A percentile compares a stretch with the other conserved stretches of the same genome.
phyloP scores from a whole-genome alignment of 2,888 invertebrate species.

The Pinctada fucata region DNA sequence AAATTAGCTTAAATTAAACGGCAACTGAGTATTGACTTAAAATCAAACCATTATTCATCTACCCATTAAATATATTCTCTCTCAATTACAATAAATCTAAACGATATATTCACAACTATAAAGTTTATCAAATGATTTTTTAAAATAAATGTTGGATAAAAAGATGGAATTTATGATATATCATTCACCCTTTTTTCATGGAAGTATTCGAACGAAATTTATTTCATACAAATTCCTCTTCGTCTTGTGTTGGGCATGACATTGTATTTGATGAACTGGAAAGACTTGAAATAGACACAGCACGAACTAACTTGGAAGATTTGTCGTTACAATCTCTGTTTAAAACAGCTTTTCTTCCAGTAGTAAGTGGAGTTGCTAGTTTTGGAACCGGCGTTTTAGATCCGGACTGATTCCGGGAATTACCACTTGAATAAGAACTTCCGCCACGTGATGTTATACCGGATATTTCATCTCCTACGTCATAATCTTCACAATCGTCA shows the following conservation, averaged over 20 bases:
- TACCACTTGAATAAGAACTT: constrained; percentile 36
- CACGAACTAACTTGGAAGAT: constrained; percentile 43
- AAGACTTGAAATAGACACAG: constrained; percentile 56
- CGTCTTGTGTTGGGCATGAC: constrained; percentile 40
- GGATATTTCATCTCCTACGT: constrained; percentile 46
- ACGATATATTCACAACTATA: too few relatives aligned
- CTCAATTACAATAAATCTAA: too few relatives aligned
- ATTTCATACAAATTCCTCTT: constrained; percentile 54
- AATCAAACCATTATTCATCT: too few relatives aligned
- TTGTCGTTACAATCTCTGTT: constrained; percentile 51
- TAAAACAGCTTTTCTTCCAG: constrained; percentile 65
- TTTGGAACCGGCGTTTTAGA: constrained; percentile 64
- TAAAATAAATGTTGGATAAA: too few relatives aligned
- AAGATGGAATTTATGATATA: too few relatives aligned
- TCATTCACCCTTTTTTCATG: too few relatives aligned
- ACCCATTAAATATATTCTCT: too few relatives aligned
- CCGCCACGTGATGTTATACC: constrained; percentile 25
- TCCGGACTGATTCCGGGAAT: constrained; percentile 44
- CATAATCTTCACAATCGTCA: constrained; percentile 26
- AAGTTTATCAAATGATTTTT: too few relatives aligned
- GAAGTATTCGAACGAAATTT: not conserved
- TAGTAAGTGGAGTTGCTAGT: constrained; percentile 66
- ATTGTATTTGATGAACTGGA: constrained; percentile 42
- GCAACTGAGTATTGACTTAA: too few relatives aligned
- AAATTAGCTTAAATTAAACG: too few relatives aligned